A percentile compares a stretch with the other conserved stretches of the same genome.
Conservation (phyloP, 2,113 vertebrate genomes). For the Polypterus bichir region DNA sequence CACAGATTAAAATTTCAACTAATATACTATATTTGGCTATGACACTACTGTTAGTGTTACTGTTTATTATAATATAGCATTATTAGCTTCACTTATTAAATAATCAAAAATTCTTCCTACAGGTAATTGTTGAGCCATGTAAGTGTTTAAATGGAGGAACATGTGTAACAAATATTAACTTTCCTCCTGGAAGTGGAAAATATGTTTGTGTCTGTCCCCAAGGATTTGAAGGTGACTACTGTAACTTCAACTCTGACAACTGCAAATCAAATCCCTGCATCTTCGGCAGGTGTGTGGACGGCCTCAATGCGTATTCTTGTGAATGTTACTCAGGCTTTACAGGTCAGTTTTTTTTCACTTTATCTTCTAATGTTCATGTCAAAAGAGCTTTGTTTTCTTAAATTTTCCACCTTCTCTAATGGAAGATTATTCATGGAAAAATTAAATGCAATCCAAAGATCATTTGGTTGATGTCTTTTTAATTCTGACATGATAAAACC, state of each 20-base stretch:
- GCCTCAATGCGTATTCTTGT: slow-evolving; percentile 59
- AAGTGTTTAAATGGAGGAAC: slow-evolving; percentile 66
- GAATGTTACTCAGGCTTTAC: slow-evolving; percentile 60
- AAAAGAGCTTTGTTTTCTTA: no score
- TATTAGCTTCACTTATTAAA: no score
- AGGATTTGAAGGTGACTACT: slow-evolving; percentile 59
- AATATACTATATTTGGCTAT: no score
- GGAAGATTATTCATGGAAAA: no score
- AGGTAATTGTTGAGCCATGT: slow-evolving; percentile 67
- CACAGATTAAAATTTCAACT: no score
- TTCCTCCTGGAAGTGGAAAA: slow-evolving; percentile 50
- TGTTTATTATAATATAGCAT: no score
- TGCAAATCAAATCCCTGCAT: slow-evolving; percentile 67
- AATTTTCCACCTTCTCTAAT: no score
- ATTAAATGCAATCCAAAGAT: no score
- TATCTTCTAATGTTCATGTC: no score
- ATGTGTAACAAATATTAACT: slow-evolving; percentile 51
- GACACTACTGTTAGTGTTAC: no score
- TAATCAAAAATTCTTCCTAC: slow-evolving; percentile 13
- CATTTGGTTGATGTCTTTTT: no score
- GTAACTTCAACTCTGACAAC: slow-evolving; percentile 53
- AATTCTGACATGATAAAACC: no score
- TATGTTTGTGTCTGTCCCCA: slow-evolving; percentile 58
- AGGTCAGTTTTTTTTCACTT: slow-evolving; percentile 39
- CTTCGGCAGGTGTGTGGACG: slow-evolving; percentile 56